phyloP scores from a whole-genome alignment of 2,113 vertebrate species.

The Rhinolophus sinicus region DNA sequence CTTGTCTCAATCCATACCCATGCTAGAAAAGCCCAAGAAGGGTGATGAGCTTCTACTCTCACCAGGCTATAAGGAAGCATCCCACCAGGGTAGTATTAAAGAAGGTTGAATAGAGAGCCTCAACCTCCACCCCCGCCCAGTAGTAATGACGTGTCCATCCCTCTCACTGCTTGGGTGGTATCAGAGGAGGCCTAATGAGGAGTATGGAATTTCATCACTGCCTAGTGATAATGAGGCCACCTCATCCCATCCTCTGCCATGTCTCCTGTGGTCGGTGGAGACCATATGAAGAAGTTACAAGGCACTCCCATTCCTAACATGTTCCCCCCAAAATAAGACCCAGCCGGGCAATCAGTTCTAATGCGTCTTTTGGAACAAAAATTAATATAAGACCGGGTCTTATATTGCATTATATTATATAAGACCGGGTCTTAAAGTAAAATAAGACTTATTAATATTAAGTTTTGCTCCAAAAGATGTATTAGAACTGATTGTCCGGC shows the following conservation, averaged over 20 bases:
- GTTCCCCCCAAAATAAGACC: no score
- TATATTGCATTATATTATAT: no score
- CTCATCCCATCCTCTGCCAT: fast-evolving
- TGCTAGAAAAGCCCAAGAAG: not conserved
- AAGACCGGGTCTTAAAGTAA: no score
- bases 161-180: not conserved
- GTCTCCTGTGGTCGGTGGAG: not conserved
- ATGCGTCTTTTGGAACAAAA: no score
- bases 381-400: no score
- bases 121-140: no score
- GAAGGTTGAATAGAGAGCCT: not conserved
- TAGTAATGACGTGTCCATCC: no score
- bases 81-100: not conserved
- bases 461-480: no score
- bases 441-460: no score
- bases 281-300: not conserved
- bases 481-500: no score
- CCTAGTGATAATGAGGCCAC: not conserved
- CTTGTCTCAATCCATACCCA: not conserved
- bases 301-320: no score
- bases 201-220: not conserved
- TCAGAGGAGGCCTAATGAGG: not conserved
- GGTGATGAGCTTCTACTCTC: not conserved
- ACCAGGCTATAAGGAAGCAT: fast-evolving
- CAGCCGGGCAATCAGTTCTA: no score